Conservation (phyloP, 1,140 invertebrate species). For the Drosophila aff. region DNA sequence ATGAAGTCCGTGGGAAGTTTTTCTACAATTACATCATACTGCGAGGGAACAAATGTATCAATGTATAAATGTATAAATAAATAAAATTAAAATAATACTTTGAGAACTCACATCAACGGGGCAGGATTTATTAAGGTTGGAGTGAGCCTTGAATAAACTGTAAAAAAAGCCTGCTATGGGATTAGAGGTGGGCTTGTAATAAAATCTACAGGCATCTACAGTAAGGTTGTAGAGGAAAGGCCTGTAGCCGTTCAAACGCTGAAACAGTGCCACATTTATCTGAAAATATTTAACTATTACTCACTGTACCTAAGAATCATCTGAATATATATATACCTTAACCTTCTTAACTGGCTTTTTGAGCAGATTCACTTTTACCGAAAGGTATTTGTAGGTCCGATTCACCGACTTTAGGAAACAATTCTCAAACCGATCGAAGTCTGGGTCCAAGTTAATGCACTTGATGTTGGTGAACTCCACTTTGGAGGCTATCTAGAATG, state of each 20-base stretch:
- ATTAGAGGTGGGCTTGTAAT: background rate
- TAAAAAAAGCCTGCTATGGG: background rate
- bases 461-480: conserved; percentile 7
- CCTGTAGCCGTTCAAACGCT: background rate
- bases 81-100: no score
- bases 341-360: background rate
- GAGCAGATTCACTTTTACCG: background rate
- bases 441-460: background rate
- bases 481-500: background rate
- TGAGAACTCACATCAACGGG: background rate
- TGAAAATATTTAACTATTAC: background rate
- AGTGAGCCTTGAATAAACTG: background rate
- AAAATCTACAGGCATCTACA: background rate
- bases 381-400: conserved; percentile 3
- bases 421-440: background rate
- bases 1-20: background rate
- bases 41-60: background rate
- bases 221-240: background rate
- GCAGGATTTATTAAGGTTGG: background rate
- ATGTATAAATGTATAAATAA: no score
- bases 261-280: background rate
- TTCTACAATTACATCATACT: background rate
- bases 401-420: conserved; percentile 2
- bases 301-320: background rate
- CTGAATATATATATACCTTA: background rate